Evolutionary conservation across 2,113 vertebrate genomes (phyloP).

Genomic region (Otus sunia): DNA sequence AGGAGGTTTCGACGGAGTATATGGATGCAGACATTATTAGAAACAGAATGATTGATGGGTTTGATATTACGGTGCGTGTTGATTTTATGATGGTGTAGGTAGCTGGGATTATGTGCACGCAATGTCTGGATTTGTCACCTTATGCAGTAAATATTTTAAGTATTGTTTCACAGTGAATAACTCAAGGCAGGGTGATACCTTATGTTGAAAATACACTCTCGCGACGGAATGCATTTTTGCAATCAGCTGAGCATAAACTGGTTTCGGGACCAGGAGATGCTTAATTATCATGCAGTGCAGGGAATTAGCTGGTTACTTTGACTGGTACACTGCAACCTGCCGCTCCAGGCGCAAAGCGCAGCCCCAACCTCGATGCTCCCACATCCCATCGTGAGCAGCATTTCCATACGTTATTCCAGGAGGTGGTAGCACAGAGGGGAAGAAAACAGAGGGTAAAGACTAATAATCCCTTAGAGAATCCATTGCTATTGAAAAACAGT

Average conservation of each 20-base stretch:
- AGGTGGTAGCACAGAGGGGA: not conserved
- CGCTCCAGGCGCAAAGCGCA: not conserved
- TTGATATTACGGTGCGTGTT: not conserved
- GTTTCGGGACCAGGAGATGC: not conserved
- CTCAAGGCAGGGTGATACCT: not conserved
- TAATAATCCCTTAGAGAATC: not conserved
- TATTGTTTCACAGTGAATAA: not conserved
- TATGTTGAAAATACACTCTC: not conserved
- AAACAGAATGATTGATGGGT: not conserved
- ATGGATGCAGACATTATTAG: not conserved
- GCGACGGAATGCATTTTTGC: not conserved
- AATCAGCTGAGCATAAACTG: not conserved
- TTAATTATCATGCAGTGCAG: not conserved
- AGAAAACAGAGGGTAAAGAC: not conserved
- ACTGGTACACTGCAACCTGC: not conserved
- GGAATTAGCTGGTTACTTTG: not conserved
- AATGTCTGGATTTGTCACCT: not conserved
- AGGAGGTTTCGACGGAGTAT: not conserved
- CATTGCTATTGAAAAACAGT: accelerated
- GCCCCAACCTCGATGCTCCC: not conserved
- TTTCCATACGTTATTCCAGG: not conserved
- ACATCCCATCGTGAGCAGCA: accelerated
- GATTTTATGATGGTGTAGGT: not conserved
- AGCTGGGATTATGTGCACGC: not conserved
- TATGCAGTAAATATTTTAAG: not conserved